Evolutionary conservation across 2,113 vertebrate species (phyloP).

Genomic region (Rissa tridactyla): DNA sequence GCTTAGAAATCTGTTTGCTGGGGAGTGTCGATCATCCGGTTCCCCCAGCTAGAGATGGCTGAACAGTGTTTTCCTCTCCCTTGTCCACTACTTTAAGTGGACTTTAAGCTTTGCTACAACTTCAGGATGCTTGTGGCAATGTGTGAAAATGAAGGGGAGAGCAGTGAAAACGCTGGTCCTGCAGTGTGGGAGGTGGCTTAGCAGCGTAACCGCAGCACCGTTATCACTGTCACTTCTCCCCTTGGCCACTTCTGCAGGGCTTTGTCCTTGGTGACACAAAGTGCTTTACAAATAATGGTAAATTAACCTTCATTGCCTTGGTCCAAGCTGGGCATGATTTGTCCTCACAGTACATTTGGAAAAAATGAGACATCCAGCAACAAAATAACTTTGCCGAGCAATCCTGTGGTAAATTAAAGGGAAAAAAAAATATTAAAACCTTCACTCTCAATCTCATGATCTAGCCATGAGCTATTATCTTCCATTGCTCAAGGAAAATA

Average conservation of each 20-base stretch:
- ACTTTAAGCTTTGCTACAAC: background rate
- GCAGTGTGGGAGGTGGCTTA: background rate
- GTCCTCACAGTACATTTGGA: background rate
- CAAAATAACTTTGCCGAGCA: background rate
- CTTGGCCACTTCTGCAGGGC: background rate
- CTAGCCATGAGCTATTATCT: background rate
- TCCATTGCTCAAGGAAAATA: background rate
- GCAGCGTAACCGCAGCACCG: accelerated
- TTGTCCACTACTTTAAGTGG: background rate
- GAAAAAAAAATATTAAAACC: background rate
- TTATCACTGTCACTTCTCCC: background rate
- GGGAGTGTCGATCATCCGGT: background rate
- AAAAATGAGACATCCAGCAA: background rate
- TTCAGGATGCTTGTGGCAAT: background rate
- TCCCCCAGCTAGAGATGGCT: background rate
- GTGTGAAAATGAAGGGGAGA: background rate
- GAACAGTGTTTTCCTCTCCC: background rate
- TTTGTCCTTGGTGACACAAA: background rate
- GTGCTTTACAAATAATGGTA: background rate
- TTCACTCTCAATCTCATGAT: background rate
- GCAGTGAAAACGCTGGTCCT: background rate
- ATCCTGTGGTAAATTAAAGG: background rate
- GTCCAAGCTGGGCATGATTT: background rate
- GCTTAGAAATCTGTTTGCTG: background rate
- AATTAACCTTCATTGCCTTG: background rate